Base-by-base conservation (phyloP, 2,888 invertebrate genomes). In the Orthonevra nobilis region DNA sequence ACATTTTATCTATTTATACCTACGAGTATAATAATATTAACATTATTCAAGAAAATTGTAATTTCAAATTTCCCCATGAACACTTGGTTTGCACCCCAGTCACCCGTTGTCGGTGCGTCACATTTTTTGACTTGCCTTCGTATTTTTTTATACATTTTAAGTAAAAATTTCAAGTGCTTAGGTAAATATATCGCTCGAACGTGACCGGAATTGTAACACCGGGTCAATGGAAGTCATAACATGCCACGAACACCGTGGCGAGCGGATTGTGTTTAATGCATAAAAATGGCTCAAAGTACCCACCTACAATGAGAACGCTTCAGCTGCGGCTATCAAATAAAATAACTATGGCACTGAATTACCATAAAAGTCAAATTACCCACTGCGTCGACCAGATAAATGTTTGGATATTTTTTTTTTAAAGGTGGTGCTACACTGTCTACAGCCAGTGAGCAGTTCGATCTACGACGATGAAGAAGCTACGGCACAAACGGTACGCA, bases 211-310 rank as follows among this genome's bases (percentile, higher is more conserved):
- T 77, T 32, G n/a, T 54, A 64, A 64, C 68, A 56, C 12, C 73
- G 54, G 79, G 73, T 79, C 79, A 79, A 79, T 72, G 61, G 61
- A 79, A 79, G 73, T 79, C 79, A 79, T 72, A 73, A 79, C 60
- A 72, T 72, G 60, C 34, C 56, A 68, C 58, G 44, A 60, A 48
- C 54, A 66, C 66, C 58, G 28, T 34, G 60, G 60, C 30, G 34
- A 26, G 28, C 10, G 34, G 38, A 58, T 77, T 64, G 70, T 70
- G n/a, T n/a, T n/a, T 70, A 64, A 64, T 77, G 77, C 72, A 77
- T 72, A 77, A 77, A 77, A 77, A 72, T 72, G 42, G 72, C 56
- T 73, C 34, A 73, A 68, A 79, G 66, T 79, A 72, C 77, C 77
- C 77, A 70, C 60, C 69, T 61, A 54, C 40, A 40, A 20, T 32